Evolutionary conservation across 2,113 vertebrate genomes (phyloP), one percentile per base, ranked within the genome.

Genomic region (Cyrtonyx montezumae): DNA sequence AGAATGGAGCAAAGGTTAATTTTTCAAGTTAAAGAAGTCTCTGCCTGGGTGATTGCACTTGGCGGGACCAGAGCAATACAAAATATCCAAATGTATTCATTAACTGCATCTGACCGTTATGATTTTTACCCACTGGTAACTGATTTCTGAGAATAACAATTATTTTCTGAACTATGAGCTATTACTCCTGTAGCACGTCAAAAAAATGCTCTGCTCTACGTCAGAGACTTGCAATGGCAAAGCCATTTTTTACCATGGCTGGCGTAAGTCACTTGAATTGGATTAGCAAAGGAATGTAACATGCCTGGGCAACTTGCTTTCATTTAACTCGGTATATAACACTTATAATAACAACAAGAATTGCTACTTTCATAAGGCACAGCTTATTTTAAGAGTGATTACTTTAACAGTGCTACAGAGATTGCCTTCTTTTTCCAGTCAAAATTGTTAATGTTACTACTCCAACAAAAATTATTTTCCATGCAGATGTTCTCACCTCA

Each of bases 221-320:
- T 89, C 83, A 84, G 58, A 77, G n/a, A 76, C 30, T 36, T 45
- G 36, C 15, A 71, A 61, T 4, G 6, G 36, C 53, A 75, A 95
- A 94, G 58, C 83, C 93, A 89, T 94, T 95, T 97, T 97, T 96
- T 92, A 95, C 93, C 49, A 55, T 8, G 61, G 88, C 55, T 88
- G 88, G 68, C 61, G 71, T 34, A 79, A 90, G 7, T 36, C 84
- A 92, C 37, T 95, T 71, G 58, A 77, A 77, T 37, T 12, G 75
- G 55, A 91, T 91, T 56, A 88, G 15, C 18, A 17, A 28, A 46
- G 8, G 20, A 42, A 77, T 65, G 55, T 34, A 80, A 74, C 1
- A 3, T 71, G 51, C 45, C 69, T 30, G 36, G 23, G 37, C 49
- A 55, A 34, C 8, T 55, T 28, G 49, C 25, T 78, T 66, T 58